Evolutionary conservation across 1,140 invertebrate species (phyloP), one percentile per base, ranked within the genome.

Genomic region (Atta cephalotes): DNA sequence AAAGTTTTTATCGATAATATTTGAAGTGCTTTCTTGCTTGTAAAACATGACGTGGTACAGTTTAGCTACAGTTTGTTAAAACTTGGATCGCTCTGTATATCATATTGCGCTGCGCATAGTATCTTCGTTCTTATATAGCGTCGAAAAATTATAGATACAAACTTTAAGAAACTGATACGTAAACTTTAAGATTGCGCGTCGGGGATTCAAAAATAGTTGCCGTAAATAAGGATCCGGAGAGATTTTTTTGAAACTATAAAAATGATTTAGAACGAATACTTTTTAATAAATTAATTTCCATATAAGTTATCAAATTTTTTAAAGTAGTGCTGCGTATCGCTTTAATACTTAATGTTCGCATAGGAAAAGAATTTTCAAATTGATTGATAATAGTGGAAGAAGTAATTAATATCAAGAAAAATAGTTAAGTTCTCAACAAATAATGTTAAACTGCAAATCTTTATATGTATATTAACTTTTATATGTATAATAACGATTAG

Each of bases 111-210:
- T n/a, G 72, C 21, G 21, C 16, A 72, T 1, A 21, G 16, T 77
- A 77, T 77, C 74, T 45, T 39, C 53, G 31, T 62, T 77, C 56
- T 45, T 62, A 45, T 18, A 45, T 21, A n/a, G 56, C 56, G 53
- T 77, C 56, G 74, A 62, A 77, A 77, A 77, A 77, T 77, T 77
- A 77, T 77, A 45, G 35, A 60, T 60, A 62, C 74, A 77, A 77
- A 77, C 74, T 77, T 77, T 45, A 9, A 25, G 25, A 62, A 77
- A 35, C 74, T 77, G 35, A 35, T 77, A 58, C n/a, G 21, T 53
- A 39, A 77, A 77, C 56, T 77, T 77, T 62, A 16, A 62, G 9
- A 77, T 77, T 62, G 74, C 56, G 74, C 56, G 31, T 39, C 35
- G 35, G 14, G n/a, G 74, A 77, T 77, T 62, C 35, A 62, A 77